Evolutionary conservation across 2,113 vertebrate species (phyloP), one percentile per base, ranked within the genome.

Genomic region (Megalops atlanticus): DNA sequence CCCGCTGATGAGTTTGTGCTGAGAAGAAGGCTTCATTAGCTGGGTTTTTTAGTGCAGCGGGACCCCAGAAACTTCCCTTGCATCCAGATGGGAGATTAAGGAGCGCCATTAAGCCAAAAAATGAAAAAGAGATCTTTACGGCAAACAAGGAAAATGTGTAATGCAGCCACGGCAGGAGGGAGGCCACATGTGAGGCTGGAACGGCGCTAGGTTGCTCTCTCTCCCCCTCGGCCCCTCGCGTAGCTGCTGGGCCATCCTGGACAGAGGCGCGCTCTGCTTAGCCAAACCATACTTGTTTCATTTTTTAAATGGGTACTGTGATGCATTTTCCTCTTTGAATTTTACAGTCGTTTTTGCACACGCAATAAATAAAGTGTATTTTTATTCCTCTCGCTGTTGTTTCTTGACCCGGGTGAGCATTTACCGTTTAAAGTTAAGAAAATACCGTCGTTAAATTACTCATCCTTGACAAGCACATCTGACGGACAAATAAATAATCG

Each of bases 21-120:
- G 64, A 21, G 35, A 82, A 6, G 40, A n/a, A 40, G 35, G 35
- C n/a, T 69, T 41, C 45, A 36, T 76, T 54, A 68, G 74, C 54
- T 40, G 77, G 82, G 88, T 80, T 88, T 64, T 73, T 81, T 81
- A 82, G 83, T 41, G 47, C 84, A 83, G 83, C 31, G 71, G 75
- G 81, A 88, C 84, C 84, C 87, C 82, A 88, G 83, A 86, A 78
- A 80, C 80, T 35, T 85, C 72, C 79, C 81, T 77, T 75, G 76
- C 80, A 91, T 86, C 85, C 90, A 92, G 85, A 92, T 90, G 89
- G 81, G 76, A 85, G 78, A 81, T 89, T 90, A 86, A 91, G 85
- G 80, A 80, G 80, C 52, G 71, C 75, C 78, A 74, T 89, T 88
- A 88, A 89, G 87, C 82, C 83, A 68, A 89, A 89, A 35, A 74